These are phyloP conservation scores for Xestia rhomboidea DNA, from an alignment of 2,888 invertebrate genomes.

Conservation along the genomic window DNA sequence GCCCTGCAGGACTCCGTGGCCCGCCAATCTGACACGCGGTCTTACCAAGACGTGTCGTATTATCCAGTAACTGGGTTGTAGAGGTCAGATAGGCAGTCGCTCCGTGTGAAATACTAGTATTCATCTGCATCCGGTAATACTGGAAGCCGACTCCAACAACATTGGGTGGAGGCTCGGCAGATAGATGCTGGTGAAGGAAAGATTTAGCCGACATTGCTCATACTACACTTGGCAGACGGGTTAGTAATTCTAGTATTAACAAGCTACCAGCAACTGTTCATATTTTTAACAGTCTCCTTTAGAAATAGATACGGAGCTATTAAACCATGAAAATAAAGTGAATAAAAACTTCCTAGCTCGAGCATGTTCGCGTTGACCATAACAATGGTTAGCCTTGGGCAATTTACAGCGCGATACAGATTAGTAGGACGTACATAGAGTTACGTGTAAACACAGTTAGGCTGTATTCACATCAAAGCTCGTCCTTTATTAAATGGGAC, in stretches of 20 bases:
- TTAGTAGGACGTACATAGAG: conserved; percentile 26
- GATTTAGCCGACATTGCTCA: neutral
- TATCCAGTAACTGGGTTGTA: neutral
- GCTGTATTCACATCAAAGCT: neutral
- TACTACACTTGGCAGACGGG: neutral
- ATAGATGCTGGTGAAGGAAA: neutral
- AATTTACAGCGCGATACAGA: conserved; percentile 27
- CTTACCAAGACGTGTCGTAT: neutral
- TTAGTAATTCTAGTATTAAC: neutral
- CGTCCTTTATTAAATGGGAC: neutral
- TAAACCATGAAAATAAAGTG: conserved; percentile 49
- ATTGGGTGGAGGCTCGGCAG: neutral
- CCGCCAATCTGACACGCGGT: neutral
- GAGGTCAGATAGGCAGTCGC: neutral
- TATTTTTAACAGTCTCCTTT: neutral
- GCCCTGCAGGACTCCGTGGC: neutral
- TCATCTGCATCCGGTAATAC: neutral
- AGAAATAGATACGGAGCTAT: conserved; percentile 11
- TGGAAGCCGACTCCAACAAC: neutral
- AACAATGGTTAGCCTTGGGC: conserved; percentile 47
- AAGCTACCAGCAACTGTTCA: neutral
- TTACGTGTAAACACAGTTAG: conserved; percentile 9
- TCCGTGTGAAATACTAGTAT: neutral
- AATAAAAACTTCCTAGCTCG: conserved; percentile 44
- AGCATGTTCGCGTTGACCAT: conserved; percentile 1